phyloP scores from a whole-genome alignment of 2,888 invertebrate species.

The Eristalis arbustorum region DNA sequence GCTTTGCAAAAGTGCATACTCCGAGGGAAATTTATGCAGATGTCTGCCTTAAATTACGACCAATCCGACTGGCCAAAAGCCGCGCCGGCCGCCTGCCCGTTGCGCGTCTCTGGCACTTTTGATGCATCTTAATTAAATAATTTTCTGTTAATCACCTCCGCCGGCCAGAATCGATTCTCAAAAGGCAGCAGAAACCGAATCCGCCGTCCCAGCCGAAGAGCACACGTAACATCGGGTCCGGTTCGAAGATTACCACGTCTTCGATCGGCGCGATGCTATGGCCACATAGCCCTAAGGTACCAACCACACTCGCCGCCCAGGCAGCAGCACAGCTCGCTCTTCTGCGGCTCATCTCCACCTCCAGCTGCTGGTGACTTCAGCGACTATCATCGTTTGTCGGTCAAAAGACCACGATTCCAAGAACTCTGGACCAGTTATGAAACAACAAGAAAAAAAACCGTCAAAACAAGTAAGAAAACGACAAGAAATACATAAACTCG shows the following conservation, averaged over 20 bases:
- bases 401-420: constrained; percentile 78
- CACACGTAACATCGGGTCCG: constrained; percentile 26
- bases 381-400: constrained; percentile 76
- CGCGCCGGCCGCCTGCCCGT: not conserved
- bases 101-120: not conserved
- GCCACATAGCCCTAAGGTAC: constrained; percentile 56
- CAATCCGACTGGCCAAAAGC: not conserved
- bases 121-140: constrained; percentile 67
- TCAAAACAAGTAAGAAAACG: constrained; percentile 39
- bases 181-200: constrained; percentile 12
- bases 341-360: constrained; percentile 58
- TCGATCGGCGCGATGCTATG: constrained; percentile 59
- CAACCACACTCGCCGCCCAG: constrained; percentile 46
- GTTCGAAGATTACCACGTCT: constrained; percentile 53
- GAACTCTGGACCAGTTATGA: constrained; percentile 79
- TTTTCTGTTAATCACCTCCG: constrained; percentile 57
- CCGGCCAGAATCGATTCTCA: constrained; percentile 26
- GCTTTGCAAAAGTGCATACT: not conserved
- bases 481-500: constrained; percentile 1
- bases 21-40: constrained; percentile 42
- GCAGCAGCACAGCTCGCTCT: constrained; percentile 14
- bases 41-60: constrained; percentile 41
- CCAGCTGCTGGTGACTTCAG: constrained; percentile 43
- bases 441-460: constrained; percentile 72
- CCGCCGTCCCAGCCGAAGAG: constrained; percentile 2